phyloP scores from a whole-genome alignment of 2,888 invertebrate species.

The Gortyna flavago region DNA sequence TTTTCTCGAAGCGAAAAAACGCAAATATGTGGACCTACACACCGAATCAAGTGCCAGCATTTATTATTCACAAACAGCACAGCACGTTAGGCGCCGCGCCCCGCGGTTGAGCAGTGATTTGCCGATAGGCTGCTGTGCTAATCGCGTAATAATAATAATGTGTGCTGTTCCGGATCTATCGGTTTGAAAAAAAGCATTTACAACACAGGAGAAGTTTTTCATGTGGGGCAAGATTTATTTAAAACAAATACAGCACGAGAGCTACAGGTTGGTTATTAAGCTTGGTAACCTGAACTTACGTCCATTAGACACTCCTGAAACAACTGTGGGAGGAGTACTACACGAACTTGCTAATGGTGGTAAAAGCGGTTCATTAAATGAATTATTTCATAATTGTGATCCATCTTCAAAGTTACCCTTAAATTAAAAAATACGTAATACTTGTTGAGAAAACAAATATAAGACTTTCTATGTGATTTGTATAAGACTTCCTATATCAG shows the following conservation, averaged over 20 bases:
- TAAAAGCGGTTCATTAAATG: not conserved
- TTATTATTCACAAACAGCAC: constrained; percentile 5
- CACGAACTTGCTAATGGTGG: not conserved
- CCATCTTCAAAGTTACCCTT: not conserved
- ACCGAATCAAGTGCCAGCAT: not conserved
- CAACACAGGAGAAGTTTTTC: not conserved
- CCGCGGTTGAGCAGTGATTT: not conserved
- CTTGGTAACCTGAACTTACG: not conserved
- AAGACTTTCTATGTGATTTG: no score
- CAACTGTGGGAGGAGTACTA: not conserved
- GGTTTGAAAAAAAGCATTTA: not conserved
- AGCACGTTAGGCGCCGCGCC: not conserved
- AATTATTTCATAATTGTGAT: not conserved
- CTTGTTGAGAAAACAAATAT: not conserved
- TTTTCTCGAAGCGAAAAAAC: not conserved
- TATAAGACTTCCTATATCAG: no score
- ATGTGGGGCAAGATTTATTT: not conserved
- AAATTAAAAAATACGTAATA: not conserved
- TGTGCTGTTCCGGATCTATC: not conserved
- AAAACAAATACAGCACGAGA: not conserved
- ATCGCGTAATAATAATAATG: not conserved
- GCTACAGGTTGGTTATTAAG: not conserved
- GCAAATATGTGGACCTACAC: constrained; percentile 8
- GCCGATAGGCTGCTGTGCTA: not conserved
- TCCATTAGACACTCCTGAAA: constrained; percentile 7